A percentile compares a stretch with the other conserved stretches of the same genome.
These are phyloP conservation scores for Rhodinocichla rosea DNA, from an alignment of 2,113 vertebrate species.

Conservation along the genomic window DNA sequence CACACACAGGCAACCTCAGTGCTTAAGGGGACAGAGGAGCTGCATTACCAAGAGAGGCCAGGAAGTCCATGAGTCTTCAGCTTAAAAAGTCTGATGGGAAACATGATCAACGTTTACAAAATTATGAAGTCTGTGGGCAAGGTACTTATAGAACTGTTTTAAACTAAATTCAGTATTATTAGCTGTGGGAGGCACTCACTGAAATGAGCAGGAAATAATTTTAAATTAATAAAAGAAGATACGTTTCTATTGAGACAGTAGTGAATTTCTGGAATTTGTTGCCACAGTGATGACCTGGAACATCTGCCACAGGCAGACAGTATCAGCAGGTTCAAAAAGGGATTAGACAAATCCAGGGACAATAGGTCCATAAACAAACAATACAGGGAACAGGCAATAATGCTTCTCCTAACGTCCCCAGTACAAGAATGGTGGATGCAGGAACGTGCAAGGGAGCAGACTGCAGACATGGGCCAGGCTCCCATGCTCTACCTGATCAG, in stretches of 20 bases:
- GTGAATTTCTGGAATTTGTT: neutral
- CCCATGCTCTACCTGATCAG: neutral
- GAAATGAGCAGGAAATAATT: neutral
- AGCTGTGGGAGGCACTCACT: neutral
- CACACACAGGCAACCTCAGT: neutral
- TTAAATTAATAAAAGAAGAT: neutral
- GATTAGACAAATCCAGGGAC: slow-evolving; percentile 1
- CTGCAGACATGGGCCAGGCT: neutral
- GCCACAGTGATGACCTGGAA: neutral
- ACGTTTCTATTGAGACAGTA: neutral
- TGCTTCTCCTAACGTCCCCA: neutral
- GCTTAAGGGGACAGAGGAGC: neutral
- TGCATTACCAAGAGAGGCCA: neutral
- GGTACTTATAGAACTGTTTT: neutral
- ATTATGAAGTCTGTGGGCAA: neutral
- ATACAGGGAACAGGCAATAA: neutral
- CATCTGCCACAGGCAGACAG: neutral
- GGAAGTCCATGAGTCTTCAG: neutral
- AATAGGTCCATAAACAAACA: neutral
- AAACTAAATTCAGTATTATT: neutral
- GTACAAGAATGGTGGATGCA: neutral
- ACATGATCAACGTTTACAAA: neutral
- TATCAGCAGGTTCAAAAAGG: neutral
- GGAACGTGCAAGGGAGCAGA: neutral
- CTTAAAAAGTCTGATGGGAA: neutral